Base-by-base conservation (phyloP, 2,888 invertebrate genomes). In the Rosalia funebris region DNA sequence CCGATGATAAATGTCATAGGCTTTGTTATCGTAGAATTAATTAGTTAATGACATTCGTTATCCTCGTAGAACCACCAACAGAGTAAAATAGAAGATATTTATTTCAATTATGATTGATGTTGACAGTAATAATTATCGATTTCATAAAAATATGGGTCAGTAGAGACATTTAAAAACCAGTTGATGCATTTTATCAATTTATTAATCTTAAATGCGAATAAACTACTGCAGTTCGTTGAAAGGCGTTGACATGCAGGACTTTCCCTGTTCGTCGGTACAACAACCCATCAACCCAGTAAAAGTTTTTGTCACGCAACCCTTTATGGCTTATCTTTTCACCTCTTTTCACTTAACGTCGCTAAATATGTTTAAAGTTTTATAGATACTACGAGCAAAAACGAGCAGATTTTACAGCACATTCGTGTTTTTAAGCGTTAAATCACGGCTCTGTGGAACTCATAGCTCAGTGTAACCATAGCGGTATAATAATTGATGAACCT, bases 161-260 rank as follows among this genome's bases (percentile, higher is more conserved):
- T 44, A 12, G 20, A 15, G 15, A 16, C 4, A n/a, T 12, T 42
- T 53, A 48, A 48, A 48, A 41, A 25, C 12, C 25, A 37, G 15
- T 37, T 34, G 31, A 17, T 50, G 25, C 34, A 20, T 31, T 50
- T 50, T 37, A 50, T 50, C 10, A 19, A 25, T 50, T n/a, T 12
- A 50, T 39, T 50, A 37, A 39, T 10, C 25, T 50, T 25, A 47
- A 47, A 34, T 34, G 11, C 11, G 34, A 34, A 34, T n/a, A 34
- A 34, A 34, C 34, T n/a, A n/a, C n/a, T 34, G 34, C 5, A 25
- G 25, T 25, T 5, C 25, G 25, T 3, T 32, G 32, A n/a, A 31
- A 25, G 34, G 12, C 54, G 55, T 37, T 59, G 59, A 54, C 59
- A 59, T 36, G 59, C 32, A 53, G 37, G 45, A 59, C 59, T 54